phyloP scores from a whole-genome alignment of 2,113 vertebrate species.

The Barnardius zonarius region DNA sequence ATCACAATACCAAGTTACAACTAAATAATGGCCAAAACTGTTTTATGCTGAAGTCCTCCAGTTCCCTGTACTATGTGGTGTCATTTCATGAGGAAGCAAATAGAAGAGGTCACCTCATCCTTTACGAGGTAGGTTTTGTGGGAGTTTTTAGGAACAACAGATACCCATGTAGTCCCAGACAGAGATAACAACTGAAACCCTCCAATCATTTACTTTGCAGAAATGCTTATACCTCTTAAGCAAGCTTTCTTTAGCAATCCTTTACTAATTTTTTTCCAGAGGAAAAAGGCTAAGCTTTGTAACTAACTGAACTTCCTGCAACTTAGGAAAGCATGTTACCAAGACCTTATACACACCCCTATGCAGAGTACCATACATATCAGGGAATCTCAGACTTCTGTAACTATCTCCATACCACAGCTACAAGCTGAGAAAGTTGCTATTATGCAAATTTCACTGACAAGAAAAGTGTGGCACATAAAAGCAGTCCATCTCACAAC shows the following conservation, averaged over 20 bases:
- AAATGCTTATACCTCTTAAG: not conserved
- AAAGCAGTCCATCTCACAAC: not conserved
- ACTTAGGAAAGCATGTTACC: not conserved
- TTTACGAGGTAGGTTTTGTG: not conserved
- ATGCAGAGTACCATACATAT: not conserved
- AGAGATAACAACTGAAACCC: not conserved
- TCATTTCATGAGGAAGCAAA: not conserved
- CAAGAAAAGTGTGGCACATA: not conserved
- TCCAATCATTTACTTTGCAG: not conserved
- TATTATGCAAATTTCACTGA: not conserved
- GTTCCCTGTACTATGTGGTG: not conserved
- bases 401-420: not conserved
- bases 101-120: not conserved
- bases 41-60: not conserved
- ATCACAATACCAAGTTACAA: not conserved
- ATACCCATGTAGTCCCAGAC: not conserved
- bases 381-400: not conserved
- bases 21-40: not conserved
- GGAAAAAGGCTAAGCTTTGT: not conserved
- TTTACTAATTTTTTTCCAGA: not conserved
- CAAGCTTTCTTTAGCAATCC: not conserved
- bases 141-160: not conserved
- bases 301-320: not conserved
- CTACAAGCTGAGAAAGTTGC: not conserved
- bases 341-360: not conserved